Evolutionary conservation across 2,888 invertebrate species (phyloP).

Genomic region (Melinaea menophilus): DNA sequence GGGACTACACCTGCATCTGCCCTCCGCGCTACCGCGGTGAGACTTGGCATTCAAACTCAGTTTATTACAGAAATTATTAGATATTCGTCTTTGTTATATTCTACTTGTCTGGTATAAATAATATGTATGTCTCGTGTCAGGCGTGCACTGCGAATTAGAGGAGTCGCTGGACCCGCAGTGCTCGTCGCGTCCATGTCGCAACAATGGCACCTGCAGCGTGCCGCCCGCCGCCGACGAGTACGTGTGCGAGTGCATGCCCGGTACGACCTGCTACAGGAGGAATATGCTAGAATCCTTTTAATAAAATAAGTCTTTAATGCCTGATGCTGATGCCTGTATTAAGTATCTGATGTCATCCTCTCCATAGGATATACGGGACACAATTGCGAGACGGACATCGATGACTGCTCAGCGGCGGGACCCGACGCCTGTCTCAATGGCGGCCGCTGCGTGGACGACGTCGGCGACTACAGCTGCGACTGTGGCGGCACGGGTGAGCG

Average conservation of each 20-base stretch:
- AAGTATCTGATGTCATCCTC: not conserved
- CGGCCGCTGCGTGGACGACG: conserved; percentile 84
- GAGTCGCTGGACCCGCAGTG: conserved; percentile 84
- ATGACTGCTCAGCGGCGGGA: conserved; percentile 83
- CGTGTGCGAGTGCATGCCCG: conserved; percentile 79
- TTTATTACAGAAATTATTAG: too few species aligned
- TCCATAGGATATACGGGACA: conserved; percentile 81
- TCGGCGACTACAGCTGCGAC: conserved; percentile 87
- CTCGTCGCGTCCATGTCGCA: conserved; percentile 85
- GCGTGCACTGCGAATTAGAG: conserved; percentile 84
- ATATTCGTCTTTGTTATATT: too few species aligned
- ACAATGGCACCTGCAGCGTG: conserved; percentile 87
- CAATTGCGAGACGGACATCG: conserved; percentile 84
- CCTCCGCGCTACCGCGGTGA: conserved; percentile 80
- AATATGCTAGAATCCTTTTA: too few species aligned
- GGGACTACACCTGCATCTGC: conserved; percentile 85
- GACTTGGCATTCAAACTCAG: not conserved
- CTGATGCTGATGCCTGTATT: too few species aligned
- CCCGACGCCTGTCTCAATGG: conserved; percentile 82
- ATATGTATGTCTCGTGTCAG: conserved; percentile 44
- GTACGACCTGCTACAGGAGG: conserved; percentile 41
- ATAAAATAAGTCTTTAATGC: too few species aligned
- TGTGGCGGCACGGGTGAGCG: conserved; percentile 82
- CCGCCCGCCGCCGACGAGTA: conserved; percentile 74
- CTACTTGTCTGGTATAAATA: not conserved